Conservation (phyloP, 2,797 vertebrate species). For the Leucoraja ocellata region DNA sequence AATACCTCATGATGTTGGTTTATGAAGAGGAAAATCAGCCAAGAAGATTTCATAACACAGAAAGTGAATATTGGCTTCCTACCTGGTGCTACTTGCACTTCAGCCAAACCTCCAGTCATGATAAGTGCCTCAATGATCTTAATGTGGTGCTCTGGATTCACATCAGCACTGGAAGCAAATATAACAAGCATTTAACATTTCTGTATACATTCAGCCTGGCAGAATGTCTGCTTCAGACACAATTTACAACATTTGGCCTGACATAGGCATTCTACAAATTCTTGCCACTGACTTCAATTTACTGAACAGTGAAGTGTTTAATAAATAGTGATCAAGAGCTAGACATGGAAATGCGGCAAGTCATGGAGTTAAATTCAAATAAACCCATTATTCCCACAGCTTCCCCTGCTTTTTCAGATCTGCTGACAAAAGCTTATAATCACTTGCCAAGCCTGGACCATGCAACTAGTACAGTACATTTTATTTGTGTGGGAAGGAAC, state of each 20-base stretch:
- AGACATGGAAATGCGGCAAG: conserved; percentile 16
- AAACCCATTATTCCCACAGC: conserved; percentile 32
- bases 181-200: conserved; percentile 30
- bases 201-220: conserved; percentile 25
- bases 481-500: too few species aligned
- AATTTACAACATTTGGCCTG: conserved; percentile 36
- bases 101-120: conserved; percentile 52
- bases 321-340: conserved; percentile 22
- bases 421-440: conserved; percentile 33
- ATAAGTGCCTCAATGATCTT: conserved; percentile 69
- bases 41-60: neutral
- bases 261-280: conserved; percentile 18
- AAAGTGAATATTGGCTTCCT: conserved; percentile 41
- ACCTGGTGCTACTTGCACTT: conserved; percentile 67
- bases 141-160: conserved; percentile 59
- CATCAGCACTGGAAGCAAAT: conserved; percentile 53
- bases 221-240: conserved; percentile 8
- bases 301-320: conserved; percentile 27
- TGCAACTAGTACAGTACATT: neutral
- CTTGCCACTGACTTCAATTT: conserved; percentile 24
- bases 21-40: conserved; percentile 11
- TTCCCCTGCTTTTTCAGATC: conserved; percentile 22
- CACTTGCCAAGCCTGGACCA: neutral
- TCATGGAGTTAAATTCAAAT: conserved; percentile 27
- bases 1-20: conserved; percentile 2